Base-by-base conservation (phyloP, 2,888 invertebrate genomes). In the Xestia ashworthii region DNA sequence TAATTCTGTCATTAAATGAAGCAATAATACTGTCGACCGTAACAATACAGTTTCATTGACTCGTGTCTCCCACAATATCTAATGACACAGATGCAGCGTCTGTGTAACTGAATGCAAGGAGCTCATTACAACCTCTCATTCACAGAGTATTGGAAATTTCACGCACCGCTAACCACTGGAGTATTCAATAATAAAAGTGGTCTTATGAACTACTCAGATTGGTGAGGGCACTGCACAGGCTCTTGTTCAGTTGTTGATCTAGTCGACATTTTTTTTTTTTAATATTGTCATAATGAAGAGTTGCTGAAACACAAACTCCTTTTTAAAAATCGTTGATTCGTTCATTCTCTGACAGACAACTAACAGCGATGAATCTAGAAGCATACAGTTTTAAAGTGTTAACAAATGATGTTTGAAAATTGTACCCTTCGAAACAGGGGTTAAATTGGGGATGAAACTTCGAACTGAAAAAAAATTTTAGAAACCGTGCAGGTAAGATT, bases 131-230 rank as follows among this genome's bases (percentile, higher is more conserved):
- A 62, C 62, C 41, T 64, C 85, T 74, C 78, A 67, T 83, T 88
- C 84, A 85, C 83, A 89, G 83, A 48, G 80, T 85, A 87, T 87
- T 89, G 90, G 86, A 86, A 88, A 89, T 89, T 90, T 89, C 81
- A 85, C 82, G 81, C 83, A 76, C 62, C 78, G 73, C 69, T 67
- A 71, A 64, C 38, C 62, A 32, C n/a, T 66, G 64, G 68, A 58
- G 69, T 58, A 77, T 82, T 78, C 82, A 85, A 87, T 87, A 87
- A 88, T 77, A 85, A 71, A 71, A 80, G 70, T 68, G 75, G 78
- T 87, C 81, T 82, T 82, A 86, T 79, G 77, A 81, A 84, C 71
- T 60, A 69, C 71, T 3, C 14, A 14, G 60, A 62, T 53, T 66
- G 22, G 19, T 22, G 62, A 65, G 73, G n/a, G 25, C 55, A 65